These are phyloP conservation scores for Pseudomugil tenellus DNA, from an alignment of 2,797 vertebrate genomes.

Conservation along the genomic window DNA sequence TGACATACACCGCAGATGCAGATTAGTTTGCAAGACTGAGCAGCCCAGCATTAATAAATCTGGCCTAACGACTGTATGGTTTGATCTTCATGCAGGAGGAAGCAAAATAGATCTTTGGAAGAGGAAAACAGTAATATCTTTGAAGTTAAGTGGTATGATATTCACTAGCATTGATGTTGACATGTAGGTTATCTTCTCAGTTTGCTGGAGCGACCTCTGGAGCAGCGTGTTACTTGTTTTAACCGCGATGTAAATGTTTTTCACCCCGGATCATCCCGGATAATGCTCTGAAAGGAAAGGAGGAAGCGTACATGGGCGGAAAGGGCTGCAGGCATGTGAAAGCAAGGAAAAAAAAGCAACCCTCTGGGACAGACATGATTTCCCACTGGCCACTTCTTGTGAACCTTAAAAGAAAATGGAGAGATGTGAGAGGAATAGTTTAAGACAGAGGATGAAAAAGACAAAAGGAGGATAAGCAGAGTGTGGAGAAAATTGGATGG, in stretches of 20 bases:
- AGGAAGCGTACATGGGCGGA: conserved; percentile 11
- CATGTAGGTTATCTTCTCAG: not conserved
- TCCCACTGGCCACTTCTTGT: conserved; percentile 46
- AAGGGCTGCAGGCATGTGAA: conserved; percentile 35
- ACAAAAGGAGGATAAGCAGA: conserved; percentile 12
- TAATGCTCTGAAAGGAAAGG: conserved; percentile 20
- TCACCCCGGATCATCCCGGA: conserved; percentile 7
- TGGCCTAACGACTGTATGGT: conserved; percentile 23
- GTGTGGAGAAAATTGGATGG: conserved; percentile 17
- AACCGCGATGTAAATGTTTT: not conserved
- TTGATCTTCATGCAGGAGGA: not conserved
- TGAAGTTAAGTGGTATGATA: conserved; percentile 1
- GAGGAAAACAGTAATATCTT: not conserved
- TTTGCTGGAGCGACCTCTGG: not conserved
- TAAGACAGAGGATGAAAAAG: not conserved
- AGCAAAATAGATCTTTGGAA: not conserved
- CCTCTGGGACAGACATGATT: conserved; percentile 40
- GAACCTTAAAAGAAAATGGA: conserved; percentile 23
- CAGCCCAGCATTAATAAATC: conserved; percentile 43
- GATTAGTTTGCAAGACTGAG: conserved; percentile 55
- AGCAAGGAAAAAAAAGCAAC: not conserved
- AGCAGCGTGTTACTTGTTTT: conserved; percentile 14
- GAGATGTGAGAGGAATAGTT: conserved; percentile 24
- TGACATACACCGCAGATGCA: conserved; percentile 57
- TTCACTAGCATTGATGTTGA: conserved; percentile 1